Base-by-base conservation (phyloP, 2,888 invertebrate species). In the Spilosoma lubricipeda region DNA sequence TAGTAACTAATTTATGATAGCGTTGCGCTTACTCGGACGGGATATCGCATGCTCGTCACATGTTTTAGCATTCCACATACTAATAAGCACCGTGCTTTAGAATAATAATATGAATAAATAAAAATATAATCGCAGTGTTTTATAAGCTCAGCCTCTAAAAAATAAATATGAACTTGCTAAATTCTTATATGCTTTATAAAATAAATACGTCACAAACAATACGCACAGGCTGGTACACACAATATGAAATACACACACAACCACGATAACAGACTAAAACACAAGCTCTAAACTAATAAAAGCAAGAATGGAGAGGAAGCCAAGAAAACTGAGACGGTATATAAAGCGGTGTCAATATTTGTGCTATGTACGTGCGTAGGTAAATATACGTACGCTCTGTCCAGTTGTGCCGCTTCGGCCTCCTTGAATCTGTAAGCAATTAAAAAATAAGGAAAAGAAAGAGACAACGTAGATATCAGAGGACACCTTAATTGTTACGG, bases 371-470 rank as follows among this genome's bases (percentile, higher is more conserved):
- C 85, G 90, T 92, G 91, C 92, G 88, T 86, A 89, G 91, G 91
- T 93, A 93, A 93, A 91, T 92, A 96, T 98, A 98, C 98, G 97
- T 97, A 97, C 97, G 97, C 97, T 97, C 97, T 96, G 96, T 98
- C 98, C 97, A 97, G 94, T 87, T 96, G 97, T 90, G 97, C 97
- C 93, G 97, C 97, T 97, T 98, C 97, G 92, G 97, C 96, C 96
- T 98, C 97, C 97, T 97, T 98, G 97, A 97, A 97, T 97, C 98
- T 98, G 97, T 90, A 97, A 98, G 97, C 95, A 96, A 96, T 95
- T 94, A 92, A 94, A 96, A 87, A 93, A 93, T 94, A 94, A 94
- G 94, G 94, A 93, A 93, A 94, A 93, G 94, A 94, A 92, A 93
- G 93, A 94, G 90, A 93, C 91, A 91, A 91, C 90, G 85, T 88